These are phyloP conservation scores for Palythoa grandiflora DNA, from an alignment of 92 coral and sea anemone species.

Conservation along the genomic window DNA sequence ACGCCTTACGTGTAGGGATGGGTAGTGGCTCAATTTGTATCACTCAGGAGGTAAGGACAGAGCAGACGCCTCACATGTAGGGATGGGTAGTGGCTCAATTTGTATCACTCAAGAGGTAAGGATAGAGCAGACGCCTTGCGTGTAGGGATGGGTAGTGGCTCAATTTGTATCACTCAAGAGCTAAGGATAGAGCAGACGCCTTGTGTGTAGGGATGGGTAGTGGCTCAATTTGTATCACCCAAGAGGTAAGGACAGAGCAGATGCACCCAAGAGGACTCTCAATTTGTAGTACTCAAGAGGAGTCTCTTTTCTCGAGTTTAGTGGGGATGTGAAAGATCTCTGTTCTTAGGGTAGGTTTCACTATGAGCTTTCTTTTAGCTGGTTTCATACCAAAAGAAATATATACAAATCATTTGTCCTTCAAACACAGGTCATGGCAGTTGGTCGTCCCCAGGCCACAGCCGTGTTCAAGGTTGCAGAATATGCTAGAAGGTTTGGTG, in stretches of 20 bases:
- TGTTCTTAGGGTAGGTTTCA: not conserved
- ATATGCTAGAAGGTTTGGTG: slow-evolving; percentile 92
- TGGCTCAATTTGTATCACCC: not conserved
- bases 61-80: slow-evolving; percentile 92
- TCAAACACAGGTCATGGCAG: slow-evolving; percentile 83
- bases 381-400: no score
- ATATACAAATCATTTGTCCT: not conserved
- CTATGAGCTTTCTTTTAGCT: no score
- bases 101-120: slow-evolving; percentile 97
- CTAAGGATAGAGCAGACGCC: not conserved
- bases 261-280: not conserved
- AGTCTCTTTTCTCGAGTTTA: no score
- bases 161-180: slow-evolving; percentile 96
- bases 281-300: not conserved
- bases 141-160: slow-evolving; percentile 96
- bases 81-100: slow-evolving; percentile 98
- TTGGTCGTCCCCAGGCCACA: slow-evolving; percentile 98
- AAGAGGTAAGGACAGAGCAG: not conserved
- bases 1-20: slow-evolving; percentile 95
- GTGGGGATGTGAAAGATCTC: not conserved
- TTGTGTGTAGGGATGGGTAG: not conserved
- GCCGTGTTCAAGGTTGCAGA: slow-evolving; percentile 95
- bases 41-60: slow-evolving; percentile 97
- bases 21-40: slow-evolving; percentile 98
- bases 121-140: slow-evolving; percentile 85